These are phyloP conservation scores for Enteromius afrohamiltoni DNA, from an alignment of 2,797 vertebrate species.

Conservation along the genomic window DNA sequence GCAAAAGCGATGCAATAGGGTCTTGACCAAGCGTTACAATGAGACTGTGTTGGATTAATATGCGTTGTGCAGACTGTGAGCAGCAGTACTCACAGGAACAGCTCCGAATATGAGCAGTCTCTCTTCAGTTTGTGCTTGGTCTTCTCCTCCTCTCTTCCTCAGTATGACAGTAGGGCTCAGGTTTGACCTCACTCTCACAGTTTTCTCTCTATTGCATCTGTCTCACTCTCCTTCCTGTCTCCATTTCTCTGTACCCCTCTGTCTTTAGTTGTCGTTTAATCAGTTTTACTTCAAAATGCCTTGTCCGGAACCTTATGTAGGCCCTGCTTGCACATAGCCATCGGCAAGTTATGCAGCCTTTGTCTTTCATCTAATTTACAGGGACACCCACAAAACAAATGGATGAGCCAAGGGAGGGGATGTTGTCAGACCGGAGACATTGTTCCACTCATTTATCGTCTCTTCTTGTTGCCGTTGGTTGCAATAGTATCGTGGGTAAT, in stretches of 20 bases:
- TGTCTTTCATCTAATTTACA: slow-evolving; percentile 53
- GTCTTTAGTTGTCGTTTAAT: slow-evolving; percentile 28
- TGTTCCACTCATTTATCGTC: slow-evolving; percentile 54
- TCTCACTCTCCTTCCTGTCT: neutral
- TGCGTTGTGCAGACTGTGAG: neutral
- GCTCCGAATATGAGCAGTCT: neutral
- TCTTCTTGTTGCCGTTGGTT: slow-evolving; percentile 46
- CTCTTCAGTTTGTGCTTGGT: neutral
- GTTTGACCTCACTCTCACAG: neutral
- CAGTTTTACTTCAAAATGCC: slow-evolving; percentile 9
- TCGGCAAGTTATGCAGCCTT: slow-evolving; percentile 35
- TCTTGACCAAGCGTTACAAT: too few species aligned
- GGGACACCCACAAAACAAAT: slow-evolving; percentile 55
- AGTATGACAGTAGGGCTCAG: slow-evolving; percentile 4
- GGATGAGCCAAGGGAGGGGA: slow-evolving; percentile 39
- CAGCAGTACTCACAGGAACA: neutral
- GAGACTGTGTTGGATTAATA: too few species aligned
- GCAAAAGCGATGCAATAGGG: too few species aligned
- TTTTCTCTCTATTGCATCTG: slow-evolving; percentile 46
- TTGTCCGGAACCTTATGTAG: neutral
- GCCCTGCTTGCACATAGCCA: slow-evolving; percentile 38
- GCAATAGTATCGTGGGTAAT: slow-evolving; percentile 46
- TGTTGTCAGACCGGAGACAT: slow-evolving; percentile 9
- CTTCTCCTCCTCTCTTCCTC: neutral
- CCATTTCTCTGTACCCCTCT: slow-evolving; percentile 30